Evolutionary conservation across 2,888 invertebrate genomes (phyloP).

Genomic region (Troides helena): DNA sequence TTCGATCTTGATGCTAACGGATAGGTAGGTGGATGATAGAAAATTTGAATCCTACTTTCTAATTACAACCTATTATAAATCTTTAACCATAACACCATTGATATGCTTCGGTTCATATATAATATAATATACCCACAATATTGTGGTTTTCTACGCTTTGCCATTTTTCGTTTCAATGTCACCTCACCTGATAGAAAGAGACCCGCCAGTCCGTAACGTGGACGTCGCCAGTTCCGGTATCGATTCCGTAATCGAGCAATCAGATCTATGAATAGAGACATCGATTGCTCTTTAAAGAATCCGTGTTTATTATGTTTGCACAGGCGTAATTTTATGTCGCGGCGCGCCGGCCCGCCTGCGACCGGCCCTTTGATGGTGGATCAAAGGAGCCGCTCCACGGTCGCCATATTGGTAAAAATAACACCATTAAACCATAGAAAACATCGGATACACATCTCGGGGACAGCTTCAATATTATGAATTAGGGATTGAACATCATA

Average conservation of each 20-base stretch:
- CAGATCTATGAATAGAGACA: conserved; percentile 39
- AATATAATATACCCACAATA: no score
- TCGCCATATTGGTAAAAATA: conserved; percentile 73
- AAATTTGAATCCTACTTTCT: no score
- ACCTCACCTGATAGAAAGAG: no score
- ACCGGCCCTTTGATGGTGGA: conserved; percentile 57
- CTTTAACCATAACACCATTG: no score
- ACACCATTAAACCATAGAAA: conserved; percentile 62
- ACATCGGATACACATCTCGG: conserved; percentile 40
- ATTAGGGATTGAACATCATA: no score
- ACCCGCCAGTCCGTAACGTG: no score
- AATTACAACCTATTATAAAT: no score
- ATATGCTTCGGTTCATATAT: no score
- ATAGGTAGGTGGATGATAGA: no score
- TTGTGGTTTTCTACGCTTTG: no score
- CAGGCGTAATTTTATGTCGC: conserved; percentile 54
- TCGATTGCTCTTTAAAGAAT: conserved; percentile 34
- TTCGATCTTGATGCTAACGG: no score
- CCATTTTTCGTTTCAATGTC: no score
- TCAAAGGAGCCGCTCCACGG: conserved; percentile 67
- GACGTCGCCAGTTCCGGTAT: neutral
- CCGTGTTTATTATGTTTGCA: conserved; percentile 49
- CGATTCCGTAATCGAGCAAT: conserved; percentile 38
- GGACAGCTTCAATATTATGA: conserved; percentile 4
- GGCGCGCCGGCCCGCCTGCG: conserved; percentile 47